A percentile compares a stretch with the other conserved stretches of the same genome.
Conservation (phyloP, 2,797 vertebrate genomes). For the Erpetoichthys calabaricus region DNA sequence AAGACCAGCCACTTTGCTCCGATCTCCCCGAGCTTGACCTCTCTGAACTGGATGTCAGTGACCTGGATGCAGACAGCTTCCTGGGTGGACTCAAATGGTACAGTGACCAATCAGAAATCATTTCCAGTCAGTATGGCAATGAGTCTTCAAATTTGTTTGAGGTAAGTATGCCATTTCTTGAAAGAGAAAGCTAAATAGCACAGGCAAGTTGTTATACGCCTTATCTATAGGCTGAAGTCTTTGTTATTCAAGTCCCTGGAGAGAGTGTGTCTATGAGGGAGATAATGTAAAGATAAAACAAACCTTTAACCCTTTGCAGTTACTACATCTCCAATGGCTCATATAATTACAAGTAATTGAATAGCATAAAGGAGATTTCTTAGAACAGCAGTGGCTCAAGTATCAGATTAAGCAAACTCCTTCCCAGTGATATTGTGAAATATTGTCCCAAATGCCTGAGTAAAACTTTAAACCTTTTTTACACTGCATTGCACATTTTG, state of each 20-base stretch:
- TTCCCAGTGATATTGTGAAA: constrained; percentile 34
- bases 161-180: constrained; percentile 52
- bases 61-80: constrained; percentile 95
- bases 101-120: constrained; percentile 97
- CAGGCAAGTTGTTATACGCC: no score
- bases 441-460: constrained; percentile 31
- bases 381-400: constrained; percentile 2
- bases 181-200: not conserved
- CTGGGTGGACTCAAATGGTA: constrained; percentile 98
- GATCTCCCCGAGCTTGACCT: constrained; percentile 98
- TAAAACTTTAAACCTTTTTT: constrained; percentile 42
- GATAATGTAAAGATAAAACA: constrained; percentile 32
- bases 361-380: constrained; percentile 15
- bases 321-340: constrained; percentile 17
- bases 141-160: constrained; percentile 89
- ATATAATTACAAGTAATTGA: constrained; percentile 27
- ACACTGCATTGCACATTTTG: constrained; percentile 21
- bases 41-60: constrained; percentile 94
- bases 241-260: not conserved
- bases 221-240: not conserved
- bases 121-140: constrained; percentile 92
- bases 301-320: constrained; percentile 35
- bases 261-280: constrained; percentile 19
- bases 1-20: constrained; percentile 97
- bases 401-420: constrained; percentile 15